A percentile compares a stretch with the other conserved stretches of the same genome.
These are phyloP conservation scores for Endomychus coccineus DNA, from an alignment of 2,888 invertebrate species.

Conservation along the genomic window DNA sequence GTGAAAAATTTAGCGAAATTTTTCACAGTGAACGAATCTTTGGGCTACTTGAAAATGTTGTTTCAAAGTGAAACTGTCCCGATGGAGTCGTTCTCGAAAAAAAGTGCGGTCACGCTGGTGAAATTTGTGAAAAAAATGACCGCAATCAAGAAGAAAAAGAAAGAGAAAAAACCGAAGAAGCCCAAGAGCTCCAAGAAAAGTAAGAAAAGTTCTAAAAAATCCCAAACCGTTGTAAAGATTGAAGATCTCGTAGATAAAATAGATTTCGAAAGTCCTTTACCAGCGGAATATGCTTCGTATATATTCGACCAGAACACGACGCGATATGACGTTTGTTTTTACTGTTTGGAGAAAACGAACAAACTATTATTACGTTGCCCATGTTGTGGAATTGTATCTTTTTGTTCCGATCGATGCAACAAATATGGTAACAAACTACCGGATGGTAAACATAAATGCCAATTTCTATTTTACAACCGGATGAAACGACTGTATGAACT, in stretches of 20 bases:
- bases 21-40: slow-evolving; percentile 24
- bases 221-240: no score
- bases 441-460: slow-evolving; percentile 7
- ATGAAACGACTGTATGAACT: no score
- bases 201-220: slow-evolving; percentile 9
- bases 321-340: slow-evolving; percentile 36
- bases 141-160: slow-evolving; percentile 5
- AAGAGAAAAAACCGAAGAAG: slow-evolving; percentile 6
- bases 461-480: slow-evolving; percentile 10
- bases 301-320: slow-evolving; percentile 12
- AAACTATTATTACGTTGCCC: slow-evolving; percentile 33
- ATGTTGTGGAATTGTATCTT: slow-evolving; percentile 34
- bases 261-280: no score
- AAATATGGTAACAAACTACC: slow-evolving; percentile 21
- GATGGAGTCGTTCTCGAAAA: no score
- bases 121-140: no score
- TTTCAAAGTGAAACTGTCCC: no score
- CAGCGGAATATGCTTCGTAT: slow-evolving; percentile 21
- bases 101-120: no score
- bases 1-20: slow-evolving; percentile 27
- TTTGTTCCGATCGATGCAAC: slow-evolving; percentile 37
- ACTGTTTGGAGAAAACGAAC: slow-evolving; percentile 29
- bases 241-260: no score
- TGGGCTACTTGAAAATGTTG: slow-evolving; percentile 23
- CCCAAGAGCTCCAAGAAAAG: slow-evolving; percentile 4